Percentiles rank a stretch among this genome's conserved stretches.
Conservation (phyloP, 2,888 invertebrate species). For the Lepidocyrtinus sp. region DNA sequence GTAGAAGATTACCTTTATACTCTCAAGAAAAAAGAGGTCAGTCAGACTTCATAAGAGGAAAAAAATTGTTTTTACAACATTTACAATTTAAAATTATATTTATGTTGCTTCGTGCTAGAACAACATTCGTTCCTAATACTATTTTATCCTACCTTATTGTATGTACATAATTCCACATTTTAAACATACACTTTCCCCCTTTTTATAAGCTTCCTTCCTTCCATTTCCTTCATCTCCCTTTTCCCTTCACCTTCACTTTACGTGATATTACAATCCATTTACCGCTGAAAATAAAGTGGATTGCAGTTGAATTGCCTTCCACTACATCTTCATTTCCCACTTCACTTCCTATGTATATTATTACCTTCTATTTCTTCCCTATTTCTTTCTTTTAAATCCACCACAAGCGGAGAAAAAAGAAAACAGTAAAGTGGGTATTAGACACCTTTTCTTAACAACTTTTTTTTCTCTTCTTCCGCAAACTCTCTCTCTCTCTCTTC, state of each 20-base stretch:
- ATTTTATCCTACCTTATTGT: slow-evolving; percentile 8
- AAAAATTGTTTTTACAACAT: slow-evolving; percentile 38
- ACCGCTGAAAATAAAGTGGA: slow-evolving; percentile 49
- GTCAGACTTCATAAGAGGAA: neutral
- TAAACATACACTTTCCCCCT: slow-evolving; percentile 19
- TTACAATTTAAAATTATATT: slow-evolving; percentile 44
- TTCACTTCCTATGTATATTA: slow-evolving; percentile 26
- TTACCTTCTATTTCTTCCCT: neutral
- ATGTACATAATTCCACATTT: neutral
- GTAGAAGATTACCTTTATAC: neutral
- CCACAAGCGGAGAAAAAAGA: slow-evolving; percentile 17
- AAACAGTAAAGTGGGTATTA: slow-evolving; percentile 43
- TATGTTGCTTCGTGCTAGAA: neutral
- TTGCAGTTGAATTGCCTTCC: slow-evolving; percentile 43
- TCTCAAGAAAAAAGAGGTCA: neutral
- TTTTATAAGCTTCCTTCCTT: slow-evolving; percentile 19
- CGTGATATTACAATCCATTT: slow-evolving; percentile 49
- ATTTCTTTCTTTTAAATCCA: slow-evolving; percentile 10
- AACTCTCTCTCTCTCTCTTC: slow-evolving; percentile 10
- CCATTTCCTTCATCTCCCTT: slow-evolving; percentile 22
- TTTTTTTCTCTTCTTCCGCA: slow-evolving; percentile 7
- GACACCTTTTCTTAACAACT: slow-evolving; percentile 49
- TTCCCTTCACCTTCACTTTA: slow-evolving; percentile 34
- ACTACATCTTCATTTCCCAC: slow-evolving; percentile 47
- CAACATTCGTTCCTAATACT: neutral